Percentiles rank a stretch among this genome's conserved stretches.
Evolutionary conservation across 2,113 vertebrate species (phyloP).

Genomic region (Bubo blakistoni): DNA sequence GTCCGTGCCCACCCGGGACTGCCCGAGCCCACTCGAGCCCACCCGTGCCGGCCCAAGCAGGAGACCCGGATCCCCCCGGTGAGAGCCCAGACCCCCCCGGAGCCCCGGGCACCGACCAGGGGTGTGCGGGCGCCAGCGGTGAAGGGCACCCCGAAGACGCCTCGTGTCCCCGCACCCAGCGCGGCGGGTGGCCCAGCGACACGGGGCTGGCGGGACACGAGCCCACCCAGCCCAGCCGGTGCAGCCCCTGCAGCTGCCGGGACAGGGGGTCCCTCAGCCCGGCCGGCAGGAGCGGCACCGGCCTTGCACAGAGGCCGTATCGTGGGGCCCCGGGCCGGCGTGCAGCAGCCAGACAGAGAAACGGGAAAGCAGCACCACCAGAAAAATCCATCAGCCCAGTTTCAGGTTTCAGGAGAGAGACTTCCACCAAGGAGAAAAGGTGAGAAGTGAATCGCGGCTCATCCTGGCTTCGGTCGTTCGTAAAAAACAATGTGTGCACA

Average conservation of each 20-base stretch:
- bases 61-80: not conserved
- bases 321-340: not conserved
- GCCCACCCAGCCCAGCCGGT: not conserved
- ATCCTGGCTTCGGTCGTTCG: not conserved
- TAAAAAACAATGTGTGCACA: accelerated
- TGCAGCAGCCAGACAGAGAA: not conserved
- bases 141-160: not conserved
- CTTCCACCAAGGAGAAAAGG: not conserved
- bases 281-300: accelerated
- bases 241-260: not conserved
- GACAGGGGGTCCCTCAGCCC: not conserved
- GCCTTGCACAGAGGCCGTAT: accelerated
- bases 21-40: not conserved
- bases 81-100: not conserved
- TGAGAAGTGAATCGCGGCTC: not conserved
- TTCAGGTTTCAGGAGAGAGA: not conserved
- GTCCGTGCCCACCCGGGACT: not conserved
- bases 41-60: not conserved
- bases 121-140: not conserved
- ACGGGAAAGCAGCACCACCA: not conserved
- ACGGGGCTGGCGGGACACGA: not conserved
- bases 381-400: not conserved
- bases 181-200: not conserved
- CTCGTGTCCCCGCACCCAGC: accelerated
- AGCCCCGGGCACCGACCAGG: not conserved